These are phyloP conservation scores for Reinhardtius hippoglossoides DNA, from an alignment of 2,113 vertebrate genomes.

Conservation along the genomic window DNA sequence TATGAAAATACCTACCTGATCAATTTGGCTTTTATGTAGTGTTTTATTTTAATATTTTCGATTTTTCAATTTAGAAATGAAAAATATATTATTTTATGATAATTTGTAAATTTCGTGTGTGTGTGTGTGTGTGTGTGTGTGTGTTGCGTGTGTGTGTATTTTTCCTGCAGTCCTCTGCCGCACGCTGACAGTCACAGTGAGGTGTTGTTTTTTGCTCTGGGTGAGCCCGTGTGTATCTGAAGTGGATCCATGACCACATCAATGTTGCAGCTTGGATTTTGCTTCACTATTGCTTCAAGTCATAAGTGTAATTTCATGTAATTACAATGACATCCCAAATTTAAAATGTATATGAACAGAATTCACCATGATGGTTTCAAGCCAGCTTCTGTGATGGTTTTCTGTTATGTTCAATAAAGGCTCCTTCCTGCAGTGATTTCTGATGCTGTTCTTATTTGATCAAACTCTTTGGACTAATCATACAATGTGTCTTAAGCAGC, in stretches of 20 bases:
- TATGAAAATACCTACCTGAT: too few species aligned
- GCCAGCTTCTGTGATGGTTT: too few species aligned
- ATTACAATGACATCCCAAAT: too few species aligned
- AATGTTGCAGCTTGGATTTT: too few species aligned
- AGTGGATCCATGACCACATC: neutral
- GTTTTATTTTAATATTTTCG: too few species aligned
- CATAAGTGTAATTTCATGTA: too few species aligned
- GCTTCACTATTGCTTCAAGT: too few species aligned
- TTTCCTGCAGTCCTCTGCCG: neutral
- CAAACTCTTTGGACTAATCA: neutral
- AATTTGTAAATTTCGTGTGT: neutral
- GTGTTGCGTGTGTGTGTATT: too few species aligned
- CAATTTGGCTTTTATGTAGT: too few species aligned
- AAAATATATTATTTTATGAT: too few species aligned
- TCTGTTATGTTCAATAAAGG: neutral
- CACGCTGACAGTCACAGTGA: neutral
- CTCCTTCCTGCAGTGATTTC: neutral
- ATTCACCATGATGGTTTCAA: neutral
- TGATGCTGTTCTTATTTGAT: neutral
- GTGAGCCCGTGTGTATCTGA: neutral
- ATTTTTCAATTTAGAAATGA: too few species aligned
- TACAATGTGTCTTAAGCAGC: neutral
- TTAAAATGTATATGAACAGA: neutral
- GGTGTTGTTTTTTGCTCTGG: neutral
- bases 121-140: neutral